Percentiles rank a stretch among this genome's conserved stretches.
These are phyloP conservation scores for Halcyon leucocephala DNA, from an alignment of 2,797 vertebrate species.

Conservation along the genomic window DNA sequence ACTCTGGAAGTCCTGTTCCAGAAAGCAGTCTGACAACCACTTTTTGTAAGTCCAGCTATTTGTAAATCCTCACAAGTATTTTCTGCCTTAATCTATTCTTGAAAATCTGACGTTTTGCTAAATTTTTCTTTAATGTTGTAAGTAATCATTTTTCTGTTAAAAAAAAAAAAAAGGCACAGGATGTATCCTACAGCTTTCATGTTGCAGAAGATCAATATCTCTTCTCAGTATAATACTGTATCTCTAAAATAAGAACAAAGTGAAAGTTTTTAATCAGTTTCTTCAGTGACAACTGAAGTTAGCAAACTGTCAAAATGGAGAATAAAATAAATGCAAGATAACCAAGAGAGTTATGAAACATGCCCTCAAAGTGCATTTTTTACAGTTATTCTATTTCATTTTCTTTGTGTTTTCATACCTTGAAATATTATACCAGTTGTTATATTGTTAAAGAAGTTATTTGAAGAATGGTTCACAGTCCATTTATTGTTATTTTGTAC, in stretches of 20 bases:
- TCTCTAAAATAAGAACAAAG: not conserved
- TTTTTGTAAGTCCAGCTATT: not conserved
- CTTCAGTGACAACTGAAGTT: constrained; percentile 5
- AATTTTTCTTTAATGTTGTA: not conserved
- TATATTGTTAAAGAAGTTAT: constrained; percentile 66
- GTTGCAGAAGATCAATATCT: not conserved
- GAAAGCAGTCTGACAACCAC: not conserved
- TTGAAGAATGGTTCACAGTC: constrained; percentile 66
- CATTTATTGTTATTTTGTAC: constrained; percentile 71
- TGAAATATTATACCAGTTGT: constrained; percentile 39
- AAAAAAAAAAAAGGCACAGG: too few relatives aligned
- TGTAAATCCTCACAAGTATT: not conserved
- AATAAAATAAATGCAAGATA: constrained; percentile 26
- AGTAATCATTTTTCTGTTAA: not conserved
- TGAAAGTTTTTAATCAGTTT: not conserved
- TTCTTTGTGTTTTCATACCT: constrained; percentile 12
- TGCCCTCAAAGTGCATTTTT: constrained; percentile 43
- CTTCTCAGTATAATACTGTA: not conserved
- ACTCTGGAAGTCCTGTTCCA: not conserved
- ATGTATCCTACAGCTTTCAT: not conserved
- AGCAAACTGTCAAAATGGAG: not conserved
- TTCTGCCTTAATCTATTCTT: not conserved
- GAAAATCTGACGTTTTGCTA: not conserved
- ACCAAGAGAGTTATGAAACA: not conserved
- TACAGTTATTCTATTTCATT: not conserved